A percentile compares a stretch with the other conserved stretches of the same genome.
Evolutionary conservation across 2,797 vertebrate genomes (phyloP).

Genomic region (Hippocampus kuda): DNA sequence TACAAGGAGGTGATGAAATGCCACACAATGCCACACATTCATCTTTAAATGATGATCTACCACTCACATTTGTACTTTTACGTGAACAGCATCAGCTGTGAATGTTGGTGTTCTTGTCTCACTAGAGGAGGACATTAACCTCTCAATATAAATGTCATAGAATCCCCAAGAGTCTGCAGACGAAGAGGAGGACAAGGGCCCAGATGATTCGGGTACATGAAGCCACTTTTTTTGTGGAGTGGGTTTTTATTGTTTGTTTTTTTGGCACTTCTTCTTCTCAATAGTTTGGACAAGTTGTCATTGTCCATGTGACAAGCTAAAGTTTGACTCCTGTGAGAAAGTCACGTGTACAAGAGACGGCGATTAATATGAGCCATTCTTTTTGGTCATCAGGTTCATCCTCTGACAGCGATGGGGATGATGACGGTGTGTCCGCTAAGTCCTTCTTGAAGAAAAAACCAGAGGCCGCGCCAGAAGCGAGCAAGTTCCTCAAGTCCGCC

Average conservation of each 20-base stretch:
- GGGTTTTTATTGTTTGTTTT: not conserved
- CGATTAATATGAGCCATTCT: not conserved
- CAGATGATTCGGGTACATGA: constrained; percentile 68
- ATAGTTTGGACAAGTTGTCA: not conserved
- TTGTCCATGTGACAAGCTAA: not conserved
- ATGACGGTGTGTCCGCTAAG: constrained; percentile 62
- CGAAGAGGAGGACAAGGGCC: constrained; percentile 83
- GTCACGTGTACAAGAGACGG: not conserved
- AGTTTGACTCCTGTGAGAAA: not conserved
- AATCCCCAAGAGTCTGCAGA: constrained; percentile 85
- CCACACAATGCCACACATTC: not conserved
- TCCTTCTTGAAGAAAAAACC: constrained; percentile 82
- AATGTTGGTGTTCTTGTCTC: not conserved
- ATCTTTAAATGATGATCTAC: not conserved
- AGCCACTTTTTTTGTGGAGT: not conserved
- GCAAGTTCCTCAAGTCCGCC: constrained; percentile 69
- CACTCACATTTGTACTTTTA: too few relatives aligned
- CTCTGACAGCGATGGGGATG: constrained; percentile 59
- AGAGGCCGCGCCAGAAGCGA: constrained; percentile 63
- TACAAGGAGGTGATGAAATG: constrained; percentile 76
- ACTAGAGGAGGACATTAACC: not conserved
- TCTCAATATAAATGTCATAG: constrained; percentile 44
- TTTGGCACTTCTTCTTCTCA: not conserved
- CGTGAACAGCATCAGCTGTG: not conserved
- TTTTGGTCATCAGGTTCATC: constrained; percentile 51